A percentile compares a stretch with the other conserved stretches of the same genome.
These are phyloP conservation scores for Standfussiana lucernea DNA, from an alignment of 2,888 invertebrate genomes.

Conservation along the genomic window DNA sequence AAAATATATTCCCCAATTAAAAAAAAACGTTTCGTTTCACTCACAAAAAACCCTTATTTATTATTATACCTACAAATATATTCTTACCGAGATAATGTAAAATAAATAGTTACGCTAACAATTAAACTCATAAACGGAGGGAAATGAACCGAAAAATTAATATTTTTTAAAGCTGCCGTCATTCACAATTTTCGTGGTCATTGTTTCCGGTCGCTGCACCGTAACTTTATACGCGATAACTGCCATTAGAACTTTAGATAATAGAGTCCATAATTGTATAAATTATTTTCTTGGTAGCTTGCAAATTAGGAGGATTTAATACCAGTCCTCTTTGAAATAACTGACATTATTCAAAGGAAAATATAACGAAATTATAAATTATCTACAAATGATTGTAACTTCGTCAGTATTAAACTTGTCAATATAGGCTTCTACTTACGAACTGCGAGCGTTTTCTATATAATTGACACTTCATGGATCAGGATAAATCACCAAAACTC, in stretches of 20 bases:
- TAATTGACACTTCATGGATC: constrained; percentile 21
- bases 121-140: constrained; percentile 84
- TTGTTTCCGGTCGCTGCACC: constrained; percentile 52
- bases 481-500: background rate
- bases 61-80: constrained; percentile 68
- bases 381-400: constrained; percentile 60
- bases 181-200: constrained; percentile 66
- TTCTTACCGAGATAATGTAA: constrained; percentile 71
- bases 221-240: constrained; percentile 50
- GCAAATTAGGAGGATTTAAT: constrained; percentile 15
- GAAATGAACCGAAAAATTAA: constrained; percentile 75
- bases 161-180: constrained; percentile 74
- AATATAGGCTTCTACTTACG: constrained; percentile 15
- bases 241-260: constrained; percentile 34
- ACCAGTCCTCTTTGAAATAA: constrained; percentile 29
- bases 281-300: constrained; percentile 34
- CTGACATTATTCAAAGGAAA: constrained; percentile 20
- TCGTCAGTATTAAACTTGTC: constrained; percentile 31
- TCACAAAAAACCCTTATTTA: constrained; percentile 78
- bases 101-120: constrained; percentile 84
- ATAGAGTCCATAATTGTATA: constrained; percentile 38
- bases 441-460: constrained; percentile 16
- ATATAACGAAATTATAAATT: constrained; percentile 42
- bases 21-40: constrained; percentile 74
- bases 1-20: constrained; percentile 77